These are phyloP conservation scores for Neolamprologus toae DNA, from an alignment of 2,113 vertebrate genomes.

Conservation along the genomic window DNA sequence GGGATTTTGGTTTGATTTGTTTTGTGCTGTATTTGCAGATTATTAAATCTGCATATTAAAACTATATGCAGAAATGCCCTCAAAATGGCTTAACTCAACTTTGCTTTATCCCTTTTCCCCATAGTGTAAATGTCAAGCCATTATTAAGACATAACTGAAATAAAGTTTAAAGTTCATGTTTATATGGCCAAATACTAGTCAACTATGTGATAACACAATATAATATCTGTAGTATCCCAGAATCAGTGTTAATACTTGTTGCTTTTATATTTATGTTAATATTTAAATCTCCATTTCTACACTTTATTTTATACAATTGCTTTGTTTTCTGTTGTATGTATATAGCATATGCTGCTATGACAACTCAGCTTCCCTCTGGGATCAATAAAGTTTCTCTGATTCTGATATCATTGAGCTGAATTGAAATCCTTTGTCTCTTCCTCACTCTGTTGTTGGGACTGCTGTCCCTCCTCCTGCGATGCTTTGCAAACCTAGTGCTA, in stretches of 20 bases:
- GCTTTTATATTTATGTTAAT: not conserved
- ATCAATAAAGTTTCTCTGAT: not conserved
- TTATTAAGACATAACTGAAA: not conserved
- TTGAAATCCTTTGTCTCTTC: not conserved
- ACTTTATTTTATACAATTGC: not conserved
- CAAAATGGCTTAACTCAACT: not conserved
- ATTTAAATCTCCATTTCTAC: not conserved
- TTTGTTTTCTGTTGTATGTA: not conserved
- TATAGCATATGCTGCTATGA: not conserved
- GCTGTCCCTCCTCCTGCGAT: not conserved
- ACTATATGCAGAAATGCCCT: not conserved
- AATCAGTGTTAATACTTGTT: not conserved
- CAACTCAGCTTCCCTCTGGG: not conserved
- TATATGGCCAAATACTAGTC: not conserved
- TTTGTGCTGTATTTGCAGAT: not conserved
- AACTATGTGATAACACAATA: not conserved
- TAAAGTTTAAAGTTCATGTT: not conserved
- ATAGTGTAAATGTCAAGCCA: not conserved
- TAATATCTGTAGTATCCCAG: not conserved
- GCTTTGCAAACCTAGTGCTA: not conserved
- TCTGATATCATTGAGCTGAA: not conserved
- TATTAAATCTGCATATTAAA: not conserved
- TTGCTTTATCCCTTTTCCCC: not conserved
- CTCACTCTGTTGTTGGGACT: not conserved
- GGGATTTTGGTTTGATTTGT: not conserved